Evolutionary conservation across 2,888 invertebrate species (phyloP), one percentile per base, ranked within the genome.

Genomic region (Fabriciana adippe): DNA sequence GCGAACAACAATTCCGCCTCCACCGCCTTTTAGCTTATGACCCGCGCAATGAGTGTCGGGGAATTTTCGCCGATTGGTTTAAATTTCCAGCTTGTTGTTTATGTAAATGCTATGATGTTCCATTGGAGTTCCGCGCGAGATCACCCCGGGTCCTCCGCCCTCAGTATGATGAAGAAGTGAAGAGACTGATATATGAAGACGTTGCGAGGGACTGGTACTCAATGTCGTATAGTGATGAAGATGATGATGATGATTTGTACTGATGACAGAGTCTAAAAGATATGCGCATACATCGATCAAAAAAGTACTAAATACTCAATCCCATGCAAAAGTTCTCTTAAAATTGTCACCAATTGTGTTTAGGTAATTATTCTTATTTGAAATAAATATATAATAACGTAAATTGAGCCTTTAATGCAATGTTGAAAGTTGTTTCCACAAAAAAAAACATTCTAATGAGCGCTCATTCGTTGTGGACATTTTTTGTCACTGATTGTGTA

Each of bases 11-110:
- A 82, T 98, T 96, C 89, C 95, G 97, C 35, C 94, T 97, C 69
- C 97, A 98, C 87, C 94, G 97, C 0, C 93, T 98, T 0, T 91
- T 98, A 35, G 97, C 98, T 4, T 98, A 97, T 86, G 98, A 98
- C 88, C 98, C 98, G 0, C 96, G 96, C 81, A 97, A 98, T 88
- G 97, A 98, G 81, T 98, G 98, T 82, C 95, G 97, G 54, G 98
- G 98, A 14, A 97, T 98, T 76, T 98, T 98, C 89, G 97, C 97
- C 76, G 98, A 98, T 86, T 98, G 98, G 98, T 97, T 98, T 92
- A 95, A 97, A 75, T 98, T 98, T 86, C 98, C 98, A 0, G 97
- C 97, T 0, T 98, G 97, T 86, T 98, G 98, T 82, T 96, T 97
- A n/a, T 98, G 98, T 87, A 95, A 94, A 78, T 97, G 97, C 81